phyloP scores from a whole-genome alignment of 2,113 vertebrate species.

The Mystacornis crossleyi region DNA sequence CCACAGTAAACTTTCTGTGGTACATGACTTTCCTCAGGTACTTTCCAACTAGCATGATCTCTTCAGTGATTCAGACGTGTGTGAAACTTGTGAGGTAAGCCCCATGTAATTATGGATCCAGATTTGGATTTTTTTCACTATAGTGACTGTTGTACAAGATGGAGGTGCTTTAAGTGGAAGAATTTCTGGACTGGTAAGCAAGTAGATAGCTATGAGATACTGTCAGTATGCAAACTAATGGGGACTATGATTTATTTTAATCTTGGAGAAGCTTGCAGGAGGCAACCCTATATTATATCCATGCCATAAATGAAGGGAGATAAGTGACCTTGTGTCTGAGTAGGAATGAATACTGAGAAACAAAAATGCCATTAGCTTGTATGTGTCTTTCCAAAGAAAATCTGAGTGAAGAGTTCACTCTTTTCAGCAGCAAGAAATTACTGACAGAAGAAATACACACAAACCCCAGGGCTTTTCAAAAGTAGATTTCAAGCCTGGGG shows the following conservation, averaged over 20 bases:
- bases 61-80: not conserved
- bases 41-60: not conserved
- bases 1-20: not conserved
- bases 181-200: not conserved
- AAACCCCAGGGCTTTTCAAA: not conserved
- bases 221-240: not conserved
- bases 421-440: not conserved
- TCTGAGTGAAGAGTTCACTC: not conserved
- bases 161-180: not conserved
- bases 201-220: not conserved
- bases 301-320: not conserved
- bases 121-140: fast-evolving
- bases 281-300: not conserved
- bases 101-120: not conserved
- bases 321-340: not conserved
- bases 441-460: not conserved
- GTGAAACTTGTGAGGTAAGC: not conserved
- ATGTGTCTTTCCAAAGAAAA: not conserved
- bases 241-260: not conserved
- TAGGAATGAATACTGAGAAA: not conserved
- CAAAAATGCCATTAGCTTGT: not conserved
- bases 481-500: not conserved
- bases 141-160: not conserved
- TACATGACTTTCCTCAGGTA: not conserved
- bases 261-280: not conserved